Base-by-base conservation (phyloP, 2,113 vertebrate genomes). In the Actinemys pallida region DNA sequence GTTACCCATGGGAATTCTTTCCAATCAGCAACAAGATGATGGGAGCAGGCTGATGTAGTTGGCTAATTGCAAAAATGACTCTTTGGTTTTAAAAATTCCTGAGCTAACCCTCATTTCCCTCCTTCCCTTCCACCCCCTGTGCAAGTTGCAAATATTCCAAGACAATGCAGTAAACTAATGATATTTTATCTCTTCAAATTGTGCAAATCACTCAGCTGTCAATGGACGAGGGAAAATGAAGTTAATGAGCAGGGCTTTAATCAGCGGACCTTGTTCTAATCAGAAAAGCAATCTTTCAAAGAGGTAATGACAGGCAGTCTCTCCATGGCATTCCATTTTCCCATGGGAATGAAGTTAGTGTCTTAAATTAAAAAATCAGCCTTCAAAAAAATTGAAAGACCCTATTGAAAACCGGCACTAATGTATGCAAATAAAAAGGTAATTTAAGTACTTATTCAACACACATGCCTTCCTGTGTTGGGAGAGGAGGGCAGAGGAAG, bases 231-330 rank as follows among this genome's bases (percentile, higher is more conserved):
- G 59, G 79, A 35, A 81, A 88, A 92, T 4, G 76, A 87, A 94
- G 81, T 94, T 96, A 96, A 96, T 1, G 92, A 97, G 96, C 85
- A 39, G 1, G 84, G 93, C 84, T 94, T 90, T 96, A 81, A 96
- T 92, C 86, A 81, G 65, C 0, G 3, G 89, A 85, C 47, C 90
- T 87, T 13, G 79, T 75, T 0, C 59, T 65, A 83, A 95, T 5
- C 4, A 52, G 88, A 24, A 81, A 25, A 24, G 5, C 72, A 85
- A 69, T 56, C 29, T 52, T 93, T 1, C 10, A 25, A 29, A 12
- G 1, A 4, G 0, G 4, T 3, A 49, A n/a, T 0, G 65, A 81
- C 13, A 75, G 80, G 82, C 31, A 65, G 0, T 1, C 4, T 1
- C 69, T 6, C 49, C 82, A 82, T 0, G 6, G 4, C 16, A 22